A percentile compares a stretch with the other conserved stretches of the same genome.
Conservation (phyloP, 2,797 vertebrate species). For the Otus scops region DNA sequence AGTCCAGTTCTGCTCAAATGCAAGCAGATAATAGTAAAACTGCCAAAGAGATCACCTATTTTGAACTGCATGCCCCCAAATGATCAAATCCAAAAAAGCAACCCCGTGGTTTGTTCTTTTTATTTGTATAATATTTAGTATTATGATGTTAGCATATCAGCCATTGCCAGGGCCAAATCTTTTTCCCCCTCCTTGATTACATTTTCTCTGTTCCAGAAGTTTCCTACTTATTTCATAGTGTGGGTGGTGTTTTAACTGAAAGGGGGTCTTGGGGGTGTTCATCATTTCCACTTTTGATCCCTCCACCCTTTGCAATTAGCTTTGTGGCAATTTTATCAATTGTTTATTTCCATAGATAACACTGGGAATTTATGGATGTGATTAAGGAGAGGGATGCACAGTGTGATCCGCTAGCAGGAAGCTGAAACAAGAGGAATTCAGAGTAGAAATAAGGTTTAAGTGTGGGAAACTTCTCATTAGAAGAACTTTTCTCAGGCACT, state of each 20-base stretch:
- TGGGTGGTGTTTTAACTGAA: neutral
- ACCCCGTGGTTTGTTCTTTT: neutral
- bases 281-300: neutral
- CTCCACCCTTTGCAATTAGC: neutral
- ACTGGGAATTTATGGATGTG: neutral
- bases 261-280: neutral
- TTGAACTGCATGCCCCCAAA: neutral
- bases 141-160: neutral
- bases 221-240: neutral
- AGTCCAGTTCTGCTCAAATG: neutral
- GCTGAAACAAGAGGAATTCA: neutral
- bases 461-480: neutral
- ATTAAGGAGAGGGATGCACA: neutral
- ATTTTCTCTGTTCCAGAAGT: neutral
- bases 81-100: rapidly evolving
- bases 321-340: neutral
- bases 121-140: neutral
- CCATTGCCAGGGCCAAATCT: neutral
- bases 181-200: neutral
- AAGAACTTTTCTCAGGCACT: neutral
- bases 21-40: neutral
- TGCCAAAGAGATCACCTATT: neutral
- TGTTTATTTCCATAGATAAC: neutral
- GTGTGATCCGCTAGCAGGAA: neutral
- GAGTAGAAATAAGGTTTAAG: neutral